Base-by-base conservation (phyloP, 2,113 vertebrate genomes). In the Phocoena sinus region DNA sequence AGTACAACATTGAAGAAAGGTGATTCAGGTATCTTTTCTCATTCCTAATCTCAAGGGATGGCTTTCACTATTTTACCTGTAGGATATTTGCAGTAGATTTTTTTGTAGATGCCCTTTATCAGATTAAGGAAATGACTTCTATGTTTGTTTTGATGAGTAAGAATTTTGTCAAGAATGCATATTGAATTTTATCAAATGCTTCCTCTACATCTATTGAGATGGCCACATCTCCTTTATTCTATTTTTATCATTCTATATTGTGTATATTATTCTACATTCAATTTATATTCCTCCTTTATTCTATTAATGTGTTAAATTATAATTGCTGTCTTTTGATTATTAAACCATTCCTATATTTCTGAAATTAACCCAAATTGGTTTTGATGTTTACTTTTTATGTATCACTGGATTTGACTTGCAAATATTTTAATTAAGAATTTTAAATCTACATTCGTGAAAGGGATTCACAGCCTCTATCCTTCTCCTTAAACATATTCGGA, bases 381-480 rank as follows among this genome's bases (percentile, higher is more conserved):
- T n/a, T 80, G 63, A 89, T 84, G 81, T 82, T 3, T 88, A 41
- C 23, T 74, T 76, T 92, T 96, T 74, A 73, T 67, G 68, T 0
- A 83, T 65, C n/a, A 71, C 31, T 84, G 3, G 20, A 91, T 93
- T 93, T 82, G 44, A 97, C 96, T 94, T 84, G 74, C 38, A 80
- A 79, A 92, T 86, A 71, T 58, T 91, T 93, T 91, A 62, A 87
- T 92, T 95, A 76, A 83, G 21, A 77, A 50, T 86, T 76, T 87
- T 23, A 92, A 90, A 87, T 83, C 60, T 83, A 86, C n/a, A 63
- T 36, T 77, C 77, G 60, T 62, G 7, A 92, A 91, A 95, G 50
- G 92, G 36, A 53, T 56, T 77, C 47, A 53, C 58, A 56, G 33
- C 26, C 20, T 62, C 56, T n/a, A 1, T 44, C 56, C 58, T 62